Evolutionary conservation across 53 echinoderm and acorn worm genomes (phyloP).

Genomic region (Zoroaster sp.): DNA sequence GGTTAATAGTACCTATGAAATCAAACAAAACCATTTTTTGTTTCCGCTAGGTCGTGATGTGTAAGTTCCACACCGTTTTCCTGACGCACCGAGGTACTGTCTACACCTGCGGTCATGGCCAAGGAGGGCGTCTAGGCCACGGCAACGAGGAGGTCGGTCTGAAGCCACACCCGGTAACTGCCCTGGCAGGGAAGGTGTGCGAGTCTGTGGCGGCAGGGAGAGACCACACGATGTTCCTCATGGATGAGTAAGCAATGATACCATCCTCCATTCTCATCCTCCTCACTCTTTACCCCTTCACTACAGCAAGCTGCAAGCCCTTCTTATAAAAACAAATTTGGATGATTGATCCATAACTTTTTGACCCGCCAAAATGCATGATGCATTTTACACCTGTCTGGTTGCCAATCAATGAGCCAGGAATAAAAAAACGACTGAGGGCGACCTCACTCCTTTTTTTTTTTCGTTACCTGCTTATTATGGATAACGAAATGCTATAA

Average conservation of each 20-base stretch:
- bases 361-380: no score
- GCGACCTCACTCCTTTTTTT: no score
- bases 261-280: background rate
- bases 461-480: no score
- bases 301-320: no score
- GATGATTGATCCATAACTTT: no score
- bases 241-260: conserved; percentile 73
- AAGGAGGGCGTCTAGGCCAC: conserved; percentile 90
- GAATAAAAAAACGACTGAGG: no score
- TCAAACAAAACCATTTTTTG: background rate
- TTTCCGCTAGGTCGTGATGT: conserved; percentile 74
- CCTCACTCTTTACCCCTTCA: no score
- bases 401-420: no score
- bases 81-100: conserved; percentile 73
- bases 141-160: conserved; percentile 83
- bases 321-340: no score
- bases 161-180: conserved; percentile 72
- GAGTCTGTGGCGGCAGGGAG: conserved; percentile 78
- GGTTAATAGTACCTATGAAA: no score
- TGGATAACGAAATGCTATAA: no score
- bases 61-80: conserved; percentile 91
- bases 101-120: conserved; percentile 91
- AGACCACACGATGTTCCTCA: conserved; percentile 86
- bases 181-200: conserved; percentile 56
- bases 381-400: no score